phyloP scores from a whole-genome alignment of 1,140 invertebrate species.

The Microplitis demolitor region DNA sequence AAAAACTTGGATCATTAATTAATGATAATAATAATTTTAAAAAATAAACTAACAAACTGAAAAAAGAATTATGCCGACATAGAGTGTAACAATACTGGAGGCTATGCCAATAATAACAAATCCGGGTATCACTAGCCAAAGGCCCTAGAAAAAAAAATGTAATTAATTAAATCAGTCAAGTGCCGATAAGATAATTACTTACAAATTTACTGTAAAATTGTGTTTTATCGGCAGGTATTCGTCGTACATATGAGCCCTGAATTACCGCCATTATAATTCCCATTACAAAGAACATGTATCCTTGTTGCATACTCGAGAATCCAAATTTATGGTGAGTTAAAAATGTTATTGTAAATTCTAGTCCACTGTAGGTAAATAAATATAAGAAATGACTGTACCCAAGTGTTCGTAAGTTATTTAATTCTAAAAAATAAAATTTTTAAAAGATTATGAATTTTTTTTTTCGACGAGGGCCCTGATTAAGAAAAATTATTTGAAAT shows the following conservation, averaged over 20 bases:
- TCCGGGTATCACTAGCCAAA: constrained; percentile 86
- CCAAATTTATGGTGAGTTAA: constrained; percentile 91
- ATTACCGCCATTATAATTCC: constrained; percentile 92
- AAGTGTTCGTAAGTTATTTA: constrained; percentile 71
- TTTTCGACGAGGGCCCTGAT: too few species aligned
- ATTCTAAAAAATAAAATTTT: constrained; percentile 60
- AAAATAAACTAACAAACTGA: constrained; percentile 81
- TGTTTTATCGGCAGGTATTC: constrained; percentile 77
- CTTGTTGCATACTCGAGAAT: constrained; percentile 95
- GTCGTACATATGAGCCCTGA: constrained; percentile 88
- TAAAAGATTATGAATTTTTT: too few species aligned
- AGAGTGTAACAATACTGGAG: constrained; percentile 67
- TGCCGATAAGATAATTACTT: constrained; percentile 28
- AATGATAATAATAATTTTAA: constrained; percentile 3
- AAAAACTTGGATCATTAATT: constrained; percentile 1
- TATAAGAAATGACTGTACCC: constrained; percentile 93
- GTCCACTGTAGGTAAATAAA: constrained; percentile 94
- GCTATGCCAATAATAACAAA: constrained; percentile 86
- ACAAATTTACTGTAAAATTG: constrained; percentile 73
- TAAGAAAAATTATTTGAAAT: too few species aligned
- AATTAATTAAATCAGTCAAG: constrained; percentile 63
- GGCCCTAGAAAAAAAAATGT: constrained; percentile 66
- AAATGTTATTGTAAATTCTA: constrained; percentile 98
- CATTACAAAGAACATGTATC: constrained; percentile 95
- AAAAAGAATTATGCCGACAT: constrained; percentile 84